Evolutionary conservation across 92 coral and sea anemone species (phyloP).

Genomic region (Zoanthus solanderi): DNA sequence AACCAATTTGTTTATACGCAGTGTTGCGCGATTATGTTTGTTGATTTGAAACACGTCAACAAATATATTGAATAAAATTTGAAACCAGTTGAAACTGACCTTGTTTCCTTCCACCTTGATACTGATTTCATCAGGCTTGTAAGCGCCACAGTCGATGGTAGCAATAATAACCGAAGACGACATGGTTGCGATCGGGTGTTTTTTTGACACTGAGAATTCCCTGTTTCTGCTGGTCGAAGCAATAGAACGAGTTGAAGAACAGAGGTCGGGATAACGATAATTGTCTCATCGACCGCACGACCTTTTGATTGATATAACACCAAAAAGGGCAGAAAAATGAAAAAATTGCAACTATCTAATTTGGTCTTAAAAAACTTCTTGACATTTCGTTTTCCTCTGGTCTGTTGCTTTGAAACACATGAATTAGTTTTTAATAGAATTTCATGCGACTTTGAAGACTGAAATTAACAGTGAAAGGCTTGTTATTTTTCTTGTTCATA

Average conservation of each 20-base stretch:
- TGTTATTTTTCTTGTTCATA: not conserved
- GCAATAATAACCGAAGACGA: constrained; percentile 65
- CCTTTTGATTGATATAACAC: constrained; percentile 8
- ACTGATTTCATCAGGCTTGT: constrained; percentile 92
- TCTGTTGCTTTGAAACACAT: not conserved
- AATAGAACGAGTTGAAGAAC: not conserved
- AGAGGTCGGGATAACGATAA: not conserved
- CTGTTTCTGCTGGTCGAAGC: constrained; percentile 12
- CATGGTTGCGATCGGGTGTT: not conserved
- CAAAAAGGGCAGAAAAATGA: constrained; percentile 46
- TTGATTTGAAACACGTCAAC: not conserved
- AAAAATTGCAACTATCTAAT: constrained; percentile 31
- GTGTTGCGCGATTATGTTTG: not conserved
- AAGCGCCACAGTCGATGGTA: constrained; percentile 85
- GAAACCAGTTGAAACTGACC: constrained; percentile 10
- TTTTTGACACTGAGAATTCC: not conserved
- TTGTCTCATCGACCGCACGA: constrained; percentile 22
- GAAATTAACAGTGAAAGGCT: not conserved
- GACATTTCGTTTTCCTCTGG: not conserved
- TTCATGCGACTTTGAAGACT: not conserved
- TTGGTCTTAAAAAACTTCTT: not conserved
- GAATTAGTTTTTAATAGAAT: not conserved
- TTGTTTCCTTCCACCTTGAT: constrained; percentile 89
- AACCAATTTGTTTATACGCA: not conserved
- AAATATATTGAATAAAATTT: not conserved